Base-by-base conservation (phyloP, 2,113 vertebrate species). In the Polypterus bichir region DNA sequence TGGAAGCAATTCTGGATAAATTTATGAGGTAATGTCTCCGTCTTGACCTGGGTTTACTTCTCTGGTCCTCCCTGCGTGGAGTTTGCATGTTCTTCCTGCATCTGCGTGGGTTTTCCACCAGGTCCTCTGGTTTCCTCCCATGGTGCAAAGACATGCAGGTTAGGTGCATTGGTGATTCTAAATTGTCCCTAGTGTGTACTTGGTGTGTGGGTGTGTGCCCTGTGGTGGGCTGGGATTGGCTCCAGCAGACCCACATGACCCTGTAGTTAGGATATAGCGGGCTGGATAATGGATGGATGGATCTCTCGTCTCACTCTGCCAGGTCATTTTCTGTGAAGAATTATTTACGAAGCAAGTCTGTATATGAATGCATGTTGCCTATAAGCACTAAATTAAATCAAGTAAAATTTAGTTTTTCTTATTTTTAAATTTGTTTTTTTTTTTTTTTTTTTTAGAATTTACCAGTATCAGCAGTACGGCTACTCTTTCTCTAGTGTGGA, bases 401-500 rank as follows among this genome's bases (percentile, higher is more conserved):
- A 56, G 9, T 44, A 9, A 9, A 54, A 10, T 54, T 54, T 6
- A 10, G 4, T 54, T 3, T 10, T 5, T 5, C 1, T 44, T 11
- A 9, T 4, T 55, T 55, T 5, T 44, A 3, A 8, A 7, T 11
- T 10, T 10, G 6, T 5, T 51, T 9, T 1, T 7, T 5, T 44
- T 65, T 65, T 62, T 10, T 62, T 65, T 6, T 5, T 54, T 9
- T 44, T 2, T 76, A 98, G 94, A 81, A 91, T 97, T 75, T 98
- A 98, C 71, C 91, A 93, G 72, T 97, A 90, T 72, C 96, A 98
- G 74, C 84, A 91, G 62, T 85, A 87, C 0, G 87, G 93, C 9
- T 97, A 93, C 4, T 89, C 92, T 27, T 98, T 98, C 83, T 89
- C 92, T 69, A 93, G 68, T 2, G 83, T 88, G 5, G 91, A 96